A percentile compares a stretch with the other conserved stretches of the same genome.
Evolutionary conservation across 2,888 invertebrate species (phyloP).

Genomic region (Lasioglossum vierecki): DNA sequence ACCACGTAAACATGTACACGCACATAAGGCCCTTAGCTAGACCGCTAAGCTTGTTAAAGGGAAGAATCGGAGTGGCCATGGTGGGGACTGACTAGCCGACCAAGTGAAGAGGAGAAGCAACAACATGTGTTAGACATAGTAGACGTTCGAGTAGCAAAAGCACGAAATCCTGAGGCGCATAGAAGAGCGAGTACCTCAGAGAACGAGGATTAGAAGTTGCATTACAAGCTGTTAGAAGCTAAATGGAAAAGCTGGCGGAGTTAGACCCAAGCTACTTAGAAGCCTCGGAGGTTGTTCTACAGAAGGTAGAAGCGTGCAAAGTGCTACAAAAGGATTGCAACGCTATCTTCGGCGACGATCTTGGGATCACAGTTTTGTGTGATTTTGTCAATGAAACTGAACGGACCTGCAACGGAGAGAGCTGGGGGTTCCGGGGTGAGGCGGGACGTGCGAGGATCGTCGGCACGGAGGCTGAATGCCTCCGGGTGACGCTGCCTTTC

Average conservation of each 20-base stretch:
- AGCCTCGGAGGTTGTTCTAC: neutral
- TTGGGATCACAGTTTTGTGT: neutral
- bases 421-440: conserved; percentile 87
- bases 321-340: neutral
- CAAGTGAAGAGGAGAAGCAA: too few species aligned
- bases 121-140: neutral
- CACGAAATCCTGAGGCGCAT: neutral
- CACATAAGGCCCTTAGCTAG: too few species aligned
- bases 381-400: conserved; percentile 42
- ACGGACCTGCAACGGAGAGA: conserved; percentile 89
- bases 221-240: neutral
- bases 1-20: too few species aligned
- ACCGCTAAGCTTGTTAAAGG: too few species aligned
- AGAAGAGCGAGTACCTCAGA: neutral
- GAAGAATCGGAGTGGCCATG: too few species aligned
- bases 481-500: conserved; percentile 84
- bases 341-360: neutral
- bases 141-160: neutral
- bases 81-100: too few species aligned
- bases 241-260: neutral
- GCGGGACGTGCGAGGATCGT: conserved; percentile 79
- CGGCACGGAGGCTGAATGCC: conserved; percentile 77
- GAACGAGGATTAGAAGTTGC: neutral
- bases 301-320: neutral
- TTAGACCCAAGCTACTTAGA: neutral